Evolutionary conservation across 2,888 invertebrate species (phyloP), one percentile per base, ranked within the genome.

Genomic region (Drosophila mercatorum): DNA sequence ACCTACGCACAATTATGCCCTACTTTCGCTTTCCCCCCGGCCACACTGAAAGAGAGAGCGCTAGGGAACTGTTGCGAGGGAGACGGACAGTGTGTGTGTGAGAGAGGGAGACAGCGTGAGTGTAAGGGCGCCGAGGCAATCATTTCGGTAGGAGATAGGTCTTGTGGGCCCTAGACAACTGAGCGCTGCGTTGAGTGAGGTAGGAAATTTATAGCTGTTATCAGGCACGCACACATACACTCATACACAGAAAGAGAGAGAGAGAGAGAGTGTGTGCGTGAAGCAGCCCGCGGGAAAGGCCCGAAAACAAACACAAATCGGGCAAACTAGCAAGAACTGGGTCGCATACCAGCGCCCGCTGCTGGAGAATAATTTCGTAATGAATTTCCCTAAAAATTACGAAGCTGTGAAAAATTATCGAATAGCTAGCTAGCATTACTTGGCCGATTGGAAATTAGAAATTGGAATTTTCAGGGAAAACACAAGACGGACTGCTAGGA

Each of bases 131-230:
- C 10, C 40, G 36, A 46, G 44, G 26, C 52, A 44, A 53, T 49
- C 64, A 59, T 55, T 47, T 71, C 60, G 77, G 81, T 67, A 76
- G 68, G 56, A 52, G 61, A 11, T 40, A 51, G 56, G 26, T 34
- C 49, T 49, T 28, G 52, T 41, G 49, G 78, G 68, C 85, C 83
- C 85, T 84, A 84, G 83, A 81, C 88, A 83, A 84, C 85, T 41
- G 83, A 78, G 62, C 74, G 77, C 40, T 73, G 79, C 72, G 79
- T 84, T 84, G 84, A 88, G 83, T 85, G 88, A 83, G 84, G 83
- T 83, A 87, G 85, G 87, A 87, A 83, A 83, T 83, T 87, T 83
- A 87, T 83, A 34, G 85, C 68, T 78, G 75, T 84, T 83, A 84
- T 83, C 85, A 78, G 75, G 40, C 49, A 36, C 41, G 26, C 49